Evolutionary conservation across 2,797 vertebrate genomes (phyloP).

Genomic region (Sylvia borin): DNA sequence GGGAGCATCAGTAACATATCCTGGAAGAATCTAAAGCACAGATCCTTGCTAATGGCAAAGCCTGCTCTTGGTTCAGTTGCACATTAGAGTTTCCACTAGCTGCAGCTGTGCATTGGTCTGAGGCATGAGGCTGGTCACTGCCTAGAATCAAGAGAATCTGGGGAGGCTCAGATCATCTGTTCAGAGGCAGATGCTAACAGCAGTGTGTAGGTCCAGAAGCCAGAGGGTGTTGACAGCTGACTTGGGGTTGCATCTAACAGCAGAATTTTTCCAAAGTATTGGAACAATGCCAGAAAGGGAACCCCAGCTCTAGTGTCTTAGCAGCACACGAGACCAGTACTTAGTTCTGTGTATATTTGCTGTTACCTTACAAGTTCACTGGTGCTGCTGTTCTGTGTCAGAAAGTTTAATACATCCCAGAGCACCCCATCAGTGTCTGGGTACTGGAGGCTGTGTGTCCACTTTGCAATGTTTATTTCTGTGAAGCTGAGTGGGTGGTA

Average conservation of each 20-base stretch:
- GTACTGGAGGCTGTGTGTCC: background rate
- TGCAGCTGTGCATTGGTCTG: background rate
- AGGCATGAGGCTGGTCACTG: background rate
- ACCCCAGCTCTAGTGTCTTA: constrained; percentile 2
- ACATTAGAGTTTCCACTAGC: background rate
- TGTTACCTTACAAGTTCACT: constrained; percentile 18
- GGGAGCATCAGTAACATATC: background rate
- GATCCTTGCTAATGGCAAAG: background rate
- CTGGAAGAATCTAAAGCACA: background rate
- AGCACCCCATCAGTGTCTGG: background rate
- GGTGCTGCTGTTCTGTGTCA: constrained; percentile 50
- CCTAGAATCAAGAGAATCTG: background rate
- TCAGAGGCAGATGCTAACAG: background rate
- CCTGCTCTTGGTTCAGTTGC: background rate
- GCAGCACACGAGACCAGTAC: background rate
- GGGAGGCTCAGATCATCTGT: background rate
- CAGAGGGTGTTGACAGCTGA: constrained; percentile 43
- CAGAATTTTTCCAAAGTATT: background rate
- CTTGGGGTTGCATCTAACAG: constrained; percentile 7
- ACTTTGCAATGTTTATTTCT: constrained; percentile 34
- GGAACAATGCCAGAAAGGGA: background rate
- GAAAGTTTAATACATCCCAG: constrained; percentile 46
- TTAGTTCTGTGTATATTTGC: constrained; percentile 31
- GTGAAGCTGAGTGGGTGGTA: constrained; percentile 18
- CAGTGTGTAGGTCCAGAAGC: constrained; percentile 10